Base-by-base conservation (phyloP, 92 coral and sea anemone species). In the Paramuricea clavata region DNA sequence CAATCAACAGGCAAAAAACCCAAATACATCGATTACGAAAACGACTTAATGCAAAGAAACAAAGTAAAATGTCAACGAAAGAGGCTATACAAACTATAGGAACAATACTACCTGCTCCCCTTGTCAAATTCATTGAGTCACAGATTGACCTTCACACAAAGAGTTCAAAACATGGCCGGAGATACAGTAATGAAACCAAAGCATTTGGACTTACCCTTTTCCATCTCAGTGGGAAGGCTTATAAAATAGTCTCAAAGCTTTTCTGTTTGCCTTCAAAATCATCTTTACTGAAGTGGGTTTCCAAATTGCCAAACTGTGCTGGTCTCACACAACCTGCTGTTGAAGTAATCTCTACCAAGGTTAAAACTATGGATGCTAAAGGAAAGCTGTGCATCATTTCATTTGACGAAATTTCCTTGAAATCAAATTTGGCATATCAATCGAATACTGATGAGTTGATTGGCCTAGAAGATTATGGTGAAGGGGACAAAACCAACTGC, bases 381-480 rank as follows among this genome's bases (percentile, higher is more conserved):
- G 75, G 47, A 47, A 70, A 36, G n/a, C 76, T 70, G 19, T 70
- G 31, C 47, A 13, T 44, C 25, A 6, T 30, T 70, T 21, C 47
- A 13, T 70, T 70, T 70, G 76, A 70, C 28, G 76, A 70, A 70
- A 70, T 70, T 44, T 33, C 47, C 30, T 33, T 70, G 47, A 70
- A 70, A 32, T 17, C 39, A 70, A 33, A 6, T 32, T 17, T 70
- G 39, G 17, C 76, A 3, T 22, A 70, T 32, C 39, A 70, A 33
- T 36, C 76, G 19, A 44, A 70, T 17, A 70, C 23, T 25, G 76
- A 70, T 70, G 76, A 70, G 76, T 17, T 70, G 25, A 26, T 33
- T 33, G 76, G 76, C 19, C 25, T 70, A 28, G 76, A 70, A 3
- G 76, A 70, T 70, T 70, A 33, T 32, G 76, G 76, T 33, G 39